Evolutionary conservation across 2,113 vertebrate genomes (phyloP), one percentile per base, ranked within the genome.

Genomic region (Elephantulus edwardii): DNA sequence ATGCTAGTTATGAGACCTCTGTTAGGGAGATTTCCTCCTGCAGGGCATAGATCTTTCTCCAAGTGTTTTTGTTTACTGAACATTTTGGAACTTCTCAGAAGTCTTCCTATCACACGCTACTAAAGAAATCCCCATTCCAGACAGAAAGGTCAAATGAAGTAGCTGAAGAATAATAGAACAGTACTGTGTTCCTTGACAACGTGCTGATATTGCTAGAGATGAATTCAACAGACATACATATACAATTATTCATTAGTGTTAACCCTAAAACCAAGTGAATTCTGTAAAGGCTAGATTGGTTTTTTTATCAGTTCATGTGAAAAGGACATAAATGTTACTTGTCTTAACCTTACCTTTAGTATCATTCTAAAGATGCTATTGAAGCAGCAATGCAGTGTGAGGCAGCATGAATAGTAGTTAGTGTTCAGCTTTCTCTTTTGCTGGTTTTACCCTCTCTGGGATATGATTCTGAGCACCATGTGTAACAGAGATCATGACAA

Each of bases 21-120:
- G 72, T 93, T 96, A 97, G 93, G 97, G 91, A 89, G 84, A 87
- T 87, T 92, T 97, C 90, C 93, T 96, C 96, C 85, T 94, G 76
- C 14, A 58, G 68, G 50, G 58, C 83, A 92, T 86, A 93, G 92
- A 91, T 95, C 96, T 92, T 96, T 96, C 94, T 96, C 80, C 62
- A 84, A 91, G 56, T 91, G 84, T 86, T 93, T 96, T 90, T 95
- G 72, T 83, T 96, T 93, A 92, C 86, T 75, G 94, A 93, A 93
- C 91, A 88, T 85, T 90, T 92, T 52, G 89, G 86, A 71, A 86
- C 42, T 90, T 91, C 58, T 92, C 79, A 88, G 75, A 95, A 80
- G 81, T 64, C 50, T 78, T 89, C 28, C 71, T 30, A 48, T 80
- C 42, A 85, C 38, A 77, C 60, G 30, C 19, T 58, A 28, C 40